Evolutionary conservation across 1,140 invertebrate species (phyloP).

Genomic region (Halesus radiatus): DNA sequence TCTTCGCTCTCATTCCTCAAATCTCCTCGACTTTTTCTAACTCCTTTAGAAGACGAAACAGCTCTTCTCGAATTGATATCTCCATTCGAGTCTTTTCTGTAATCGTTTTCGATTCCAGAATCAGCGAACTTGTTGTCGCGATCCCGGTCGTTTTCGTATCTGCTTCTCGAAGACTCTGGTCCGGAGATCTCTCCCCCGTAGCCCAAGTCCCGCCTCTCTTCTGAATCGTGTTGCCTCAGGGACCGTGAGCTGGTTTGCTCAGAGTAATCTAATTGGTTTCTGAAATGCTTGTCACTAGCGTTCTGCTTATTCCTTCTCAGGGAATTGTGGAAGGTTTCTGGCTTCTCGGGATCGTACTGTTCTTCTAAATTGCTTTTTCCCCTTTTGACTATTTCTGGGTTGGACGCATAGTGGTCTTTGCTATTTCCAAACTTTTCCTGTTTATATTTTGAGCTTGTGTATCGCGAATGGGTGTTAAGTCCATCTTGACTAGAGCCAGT

Average conservation of each 20-base stretch:
- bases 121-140: constrained; percentile 77
- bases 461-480: constrained; percentile 65
- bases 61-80: constrained; percentile 66
- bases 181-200: constrained; percentile 67
- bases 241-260: constrained; percentile 59
- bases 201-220: constrained; percentile 52
- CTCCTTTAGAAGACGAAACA: constrained; percentile 43
- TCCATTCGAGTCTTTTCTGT: constrained; percentile 78
- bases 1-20: constrained; percentile 72
- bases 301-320: constrained; percentile 65
- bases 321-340: constrained; percentile 71
- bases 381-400: constrained; percentile 71
- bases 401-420: constrained; percentile 71
- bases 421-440: constrained; percentile 68
- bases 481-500: constrained; percentile 71
- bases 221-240: constrained; percentile 66
- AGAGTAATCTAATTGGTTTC: constrained; percentile 63
- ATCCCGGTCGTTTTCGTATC: constrained; percentile 69
- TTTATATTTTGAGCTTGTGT: constrained; percentile 61
- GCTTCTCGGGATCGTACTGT: constrained; percentile 63
- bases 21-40: constrained; percentile 35
- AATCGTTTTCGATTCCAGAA: constrained; percentile 85
- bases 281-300: constrained; percentile 64
- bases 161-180: constrained; percentile 65
- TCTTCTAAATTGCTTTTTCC: constrained; percentile 60